Base-by-base conservation (phyloP, 1,140 invertebrate genomes). In the Neotoxoptera formosana region DNA sequence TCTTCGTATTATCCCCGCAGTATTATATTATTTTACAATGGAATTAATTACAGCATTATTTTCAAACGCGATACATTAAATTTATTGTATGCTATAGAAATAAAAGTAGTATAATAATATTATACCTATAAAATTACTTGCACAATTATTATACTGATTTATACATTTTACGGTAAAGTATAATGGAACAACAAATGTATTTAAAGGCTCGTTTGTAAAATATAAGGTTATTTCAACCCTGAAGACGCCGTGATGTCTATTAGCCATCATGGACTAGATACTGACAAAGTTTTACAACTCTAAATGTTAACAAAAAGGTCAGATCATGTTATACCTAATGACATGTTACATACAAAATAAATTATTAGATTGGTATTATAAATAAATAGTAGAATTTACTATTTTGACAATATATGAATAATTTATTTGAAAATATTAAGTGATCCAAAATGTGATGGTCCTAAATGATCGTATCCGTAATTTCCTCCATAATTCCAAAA, bases 401-500 rank as follows among this genome's bases (percentile, higher is more conserved):
- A 83, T 21, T 36, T 45, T 84, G 11, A 21, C 21, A 23, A 36
- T 21, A 34, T 25, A n/a, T 67, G 9, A 8, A 21, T 14, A 34
- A 34, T 83, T 93, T 84, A 93, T 93, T 56, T 93, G 34, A 30
- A 93, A 93, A 86, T n/a, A 56, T 34, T 8, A 23, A 86, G 2
- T 7, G 90, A 92, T 56, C 81, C 91, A 45, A 56, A 84, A 53
- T n/a, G 4, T 2, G 2, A 45, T 21, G 51, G 76, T 41, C 81
- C 56, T 34, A 93, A 86, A n/a, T 84, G n/a, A 41, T 51, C 34
- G 48, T 93, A 93, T 45, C 91, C 91, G 14, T 86, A 93, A 30
- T 30, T 47, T 56, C 91, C 91, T 30, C 91, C 91, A 25, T 93
- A 93, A 45, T 84, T 51, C 34, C 2, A 93, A 36, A 86, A 30